Evolutionary conservation across 2,888 invertebrate genomes (phyloP).

Genomic region (Pterostichus madidus): DNA sequence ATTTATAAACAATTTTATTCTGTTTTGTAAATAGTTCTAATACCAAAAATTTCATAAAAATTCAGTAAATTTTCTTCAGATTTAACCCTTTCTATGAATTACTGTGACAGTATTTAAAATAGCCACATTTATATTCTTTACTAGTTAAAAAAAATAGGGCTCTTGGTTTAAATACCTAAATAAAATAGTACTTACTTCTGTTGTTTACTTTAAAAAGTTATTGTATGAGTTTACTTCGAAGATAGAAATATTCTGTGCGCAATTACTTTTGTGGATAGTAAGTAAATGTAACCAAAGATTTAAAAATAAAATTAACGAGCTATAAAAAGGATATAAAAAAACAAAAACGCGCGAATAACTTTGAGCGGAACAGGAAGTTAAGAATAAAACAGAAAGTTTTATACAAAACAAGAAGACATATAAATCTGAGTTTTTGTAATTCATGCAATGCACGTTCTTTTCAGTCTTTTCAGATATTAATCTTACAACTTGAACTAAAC

Average conservation of each 20-base stretch:
- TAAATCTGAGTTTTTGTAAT: constrained; percentile 54
- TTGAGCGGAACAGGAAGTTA: constrained; percentile 30
- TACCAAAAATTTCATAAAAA: no score
- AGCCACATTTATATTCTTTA: no score
- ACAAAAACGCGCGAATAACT: constrained; percentile 43
- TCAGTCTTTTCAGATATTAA: constrained; percentile 40
- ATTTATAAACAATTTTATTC: no score
- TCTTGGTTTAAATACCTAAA: no score
- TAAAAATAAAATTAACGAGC: constrained; percentile 50
- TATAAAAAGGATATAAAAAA: constrained; percentile 11
- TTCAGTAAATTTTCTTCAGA: no score
- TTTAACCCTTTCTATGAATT: no score
- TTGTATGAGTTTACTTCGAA: no score
- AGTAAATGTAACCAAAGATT: not conserved
- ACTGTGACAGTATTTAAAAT: no score
- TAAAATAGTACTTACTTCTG: no score
- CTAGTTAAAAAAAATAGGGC: no score
- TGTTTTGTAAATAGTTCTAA: no score
- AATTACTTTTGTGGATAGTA: not conserved
- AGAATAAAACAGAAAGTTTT: constrained; percentile 54
- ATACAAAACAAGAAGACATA: constrained; percentile 44
- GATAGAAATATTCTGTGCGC: not conserved
- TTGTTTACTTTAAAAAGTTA: no score
- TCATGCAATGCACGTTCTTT: constrained; percentile 48
- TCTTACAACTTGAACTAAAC: constrained; percentile 39